Percentiles rank a stretch among this genome's conserved stretches.
phyloP scores from a whole-genome alignment of 2,113 vertebrate species.

The Mobula hypostoma region DNA sequence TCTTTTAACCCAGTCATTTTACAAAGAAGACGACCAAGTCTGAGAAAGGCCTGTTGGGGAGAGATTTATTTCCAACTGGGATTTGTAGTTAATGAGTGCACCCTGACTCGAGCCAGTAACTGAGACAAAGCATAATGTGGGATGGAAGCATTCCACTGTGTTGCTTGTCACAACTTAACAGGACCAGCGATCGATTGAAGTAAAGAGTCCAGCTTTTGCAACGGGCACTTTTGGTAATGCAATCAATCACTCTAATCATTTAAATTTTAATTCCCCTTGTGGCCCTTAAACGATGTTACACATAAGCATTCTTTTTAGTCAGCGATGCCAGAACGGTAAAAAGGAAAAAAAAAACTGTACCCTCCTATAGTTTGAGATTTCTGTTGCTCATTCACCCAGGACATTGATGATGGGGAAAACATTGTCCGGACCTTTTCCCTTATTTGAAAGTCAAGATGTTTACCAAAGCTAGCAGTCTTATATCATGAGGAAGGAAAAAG shows the following conservation, averaged over 20 bases:
- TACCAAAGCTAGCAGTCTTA: no score
- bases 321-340: background rate
- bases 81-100: background rate
- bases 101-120: background rate
- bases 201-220: background rate
- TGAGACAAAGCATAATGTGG: background rate
- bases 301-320: background rate
- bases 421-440: background rate
- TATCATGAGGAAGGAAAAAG: no score
- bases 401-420: background rate
- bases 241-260: background rate
- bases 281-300: background rate
- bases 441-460: background rate
- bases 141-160: background rate
- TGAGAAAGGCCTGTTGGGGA: background rate
- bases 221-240: background rate
- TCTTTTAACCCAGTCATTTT: background rate
- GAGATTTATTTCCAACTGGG: background rate
- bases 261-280: constrained; percentile 17
- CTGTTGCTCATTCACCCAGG: background rate
- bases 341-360: no score
- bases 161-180: background rate
- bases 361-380: no score
- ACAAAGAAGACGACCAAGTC: background rate
- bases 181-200: background rate